Evolutionary conservation across 2,888 invertebrate genomes (phyloP), one percentile per base, ranked within the genome.

Genomic region (Dynastes grantii): DNA sequence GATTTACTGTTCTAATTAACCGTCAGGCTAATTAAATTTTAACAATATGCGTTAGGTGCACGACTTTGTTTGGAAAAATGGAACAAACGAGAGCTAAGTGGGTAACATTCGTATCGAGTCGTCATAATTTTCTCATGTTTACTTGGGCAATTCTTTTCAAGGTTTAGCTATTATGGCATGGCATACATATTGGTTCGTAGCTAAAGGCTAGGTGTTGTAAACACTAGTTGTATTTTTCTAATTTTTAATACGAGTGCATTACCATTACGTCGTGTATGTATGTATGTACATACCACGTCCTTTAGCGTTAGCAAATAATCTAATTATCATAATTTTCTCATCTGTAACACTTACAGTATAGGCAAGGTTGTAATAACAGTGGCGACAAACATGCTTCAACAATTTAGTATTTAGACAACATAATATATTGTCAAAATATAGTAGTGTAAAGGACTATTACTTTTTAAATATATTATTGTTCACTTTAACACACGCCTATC

Each of bases 301-400:
- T 75, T 75, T 75, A 61, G 27, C 16, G 61, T 45, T 40, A 58
- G 61, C 61, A 75, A 75, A 75, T 75, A 75, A 61, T 61, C 61
- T 49, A 61, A 75, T 75, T 75, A 75, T 61, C 63, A 75, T 75
- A 75, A 75, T 75, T 75, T 45, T 75, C 63, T 55, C 40, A 75
- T 75, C n/a, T 75, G 29, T 61, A 75, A 22, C 27, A 27, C 27
- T 13, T 61, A 49, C 37, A 37, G 13, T 40, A 27, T 27, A 49
- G 32, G 27, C 45, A 49, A 75, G 61, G 45, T 40, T 29, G 45
- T 22, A 29, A 61, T 22, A 73, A 58, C 29, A 29, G 63, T n/a
- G 63, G 63, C 13, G 49, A 68, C 58, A 73, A 58, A 40, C 16
- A 11, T 40, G 22, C 61, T 73, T 73, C 73, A 40, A 75, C 61